phyloP scores from a whole-genome alignment of 2,888 invertebrate species.

The Drosophila hamatofila region DNA sequence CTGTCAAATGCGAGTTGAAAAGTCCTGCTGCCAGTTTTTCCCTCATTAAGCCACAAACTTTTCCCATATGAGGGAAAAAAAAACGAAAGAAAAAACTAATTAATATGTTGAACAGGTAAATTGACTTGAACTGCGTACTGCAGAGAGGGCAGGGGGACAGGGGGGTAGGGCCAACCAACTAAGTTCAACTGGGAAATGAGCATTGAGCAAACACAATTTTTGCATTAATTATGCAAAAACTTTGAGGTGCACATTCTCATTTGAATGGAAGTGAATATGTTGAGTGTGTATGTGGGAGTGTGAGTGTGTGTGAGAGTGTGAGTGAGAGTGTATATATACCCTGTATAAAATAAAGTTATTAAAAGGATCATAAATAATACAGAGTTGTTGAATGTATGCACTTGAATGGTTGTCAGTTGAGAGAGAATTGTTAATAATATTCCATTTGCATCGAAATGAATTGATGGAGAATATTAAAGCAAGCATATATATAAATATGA shows the following conservation, averaged over 20 bases:
- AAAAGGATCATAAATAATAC: constrained; percentile 4
- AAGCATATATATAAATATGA: too few relatives aligned
- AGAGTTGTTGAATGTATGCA: neutral
- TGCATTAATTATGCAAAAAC: constrained; percentile 78
- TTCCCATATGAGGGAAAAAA: constrained; percentile 13
- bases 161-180: constrained; percentile 48
- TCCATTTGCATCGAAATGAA: neutral
- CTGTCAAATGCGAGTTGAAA: constrained; percentile 43
- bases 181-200: constrained; percentile 51
- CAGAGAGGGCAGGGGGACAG: neutral
- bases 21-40: constrained; percentile 36
- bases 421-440: neutral
- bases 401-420: neutral
- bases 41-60: constrained; percentile 70
- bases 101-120: constrained; percentile 73
- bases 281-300: neutral
- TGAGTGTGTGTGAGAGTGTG: neutral
- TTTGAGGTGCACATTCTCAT: constrained; percentile 46
- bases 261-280: neutral
- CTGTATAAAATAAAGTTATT: neutral
- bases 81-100: constrained; percentile 61
- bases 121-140: constrained; percentile 16
- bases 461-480: neutral
- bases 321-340: constrained; percentile 22
- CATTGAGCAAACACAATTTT: constrained; percentile 61